Conservation (phyloP, 2,113 vertebrate genomes). For the Opisthocomus hoazin region DNA sequence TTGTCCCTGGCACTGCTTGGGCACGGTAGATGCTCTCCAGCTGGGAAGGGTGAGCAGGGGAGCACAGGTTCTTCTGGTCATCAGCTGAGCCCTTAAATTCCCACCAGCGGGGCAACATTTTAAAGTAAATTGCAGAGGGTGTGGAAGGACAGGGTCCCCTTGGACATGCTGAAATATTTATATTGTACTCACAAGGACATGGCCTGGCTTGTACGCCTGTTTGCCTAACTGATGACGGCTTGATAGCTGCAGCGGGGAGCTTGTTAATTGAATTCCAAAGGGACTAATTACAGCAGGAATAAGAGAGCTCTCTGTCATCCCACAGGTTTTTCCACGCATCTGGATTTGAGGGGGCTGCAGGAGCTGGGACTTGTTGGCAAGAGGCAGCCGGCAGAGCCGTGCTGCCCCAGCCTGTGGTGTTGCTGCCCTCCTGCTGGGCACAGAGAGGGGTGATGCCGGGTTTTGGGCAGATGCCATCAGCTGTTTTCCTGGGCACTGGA, state of each 20-base stretch:
- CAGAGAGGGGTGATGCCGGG: neutral
- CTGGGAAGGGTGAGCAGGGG: neutral
- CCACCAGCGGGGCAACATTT: neutral
- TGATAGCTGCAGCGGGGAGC: conserved; percentile 12
- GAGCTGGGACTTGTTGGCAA: neutral
- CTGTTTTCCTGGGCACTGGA: neutral
- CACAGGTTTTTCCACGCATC: neutral
- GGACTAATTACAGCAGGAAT: conserved; percentile 29
- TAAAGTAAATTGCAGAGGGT: neutral
- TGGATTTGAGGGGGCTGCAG: neutral
- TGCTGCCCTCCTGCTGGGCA: neutral
- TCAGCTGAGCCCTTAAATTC: neutral
- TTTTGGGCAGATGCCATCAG: neutral
- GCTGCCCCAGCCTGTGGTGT: neutral
- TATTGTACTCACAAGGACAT: neutral
- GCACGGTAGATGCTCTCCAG: neutral
- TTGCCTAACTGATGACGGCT: conserved; percentile 15
- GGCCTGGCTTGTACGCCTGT: neutral
- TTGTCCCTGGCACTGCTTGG: neutral
- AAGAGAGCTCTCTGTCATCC: conserved; percentile 9
- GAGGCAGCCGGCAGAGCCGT: neutral
- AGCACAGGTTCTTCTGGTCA: neutral
- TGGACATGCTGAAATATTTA: neutral
- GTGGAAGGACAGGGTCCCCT: neutral
- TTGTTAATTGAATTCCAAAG: conserved; percentile 59